Base-by-base conservation (phyloP, 2,888 invertebrate genomes). In the Drosophila leonis region DNA sequence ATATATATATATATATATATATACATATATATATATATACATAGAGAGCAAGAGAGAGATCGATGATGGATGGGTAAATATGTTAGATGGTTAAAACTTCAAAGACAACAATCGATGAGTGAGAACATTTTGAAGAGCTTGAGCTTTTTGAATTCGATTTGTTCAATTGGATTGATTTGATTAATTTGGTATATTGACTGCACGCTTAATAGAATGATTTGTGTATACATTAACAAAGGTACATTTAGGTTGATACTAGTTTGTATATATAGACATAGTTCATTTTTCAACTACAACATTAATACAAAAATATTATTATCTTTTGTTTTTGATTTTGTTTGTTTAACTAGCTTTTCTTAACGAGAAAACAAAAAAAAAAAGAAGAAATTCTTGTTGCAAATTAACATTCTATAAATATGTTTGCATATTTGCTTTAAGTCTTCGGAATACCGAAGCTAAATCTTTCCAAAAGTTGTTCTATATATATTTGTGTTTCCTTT, bases 61-160 rank as follows among this genome's bases (percentile, higher is more conserved):
- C 61, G 29, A 62, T 75, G 48, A 54, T 46, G 42, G 39, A 33
- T 54, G 31, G 46, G 48, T 52, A 42, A 84, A 73, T 65, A 75
- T 72, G 54, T 73, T 82, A 64, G 83, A 84, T 89, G 89, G 84
- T 87, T 83, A 64, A 89, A 85, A 85, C 84, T 85, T 85, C 84
- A 85, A 85, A 85, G 84, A 89, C 84, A 89, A 85, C 84, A 85
- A 85, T 83, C 82, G 84, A 85, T 85, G 84, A 85, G 84, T 85
- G 89, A 80, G 77, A 83, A 79, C 75, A 79, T 77, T 49, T 49
- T 49, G 49, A 80, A 69, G 70, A 87, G 89, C 82, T 86, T 80
- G 88, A 83, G 27, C 69, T 70, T 71, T 71, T 66, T 37, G 49
- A 56, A 66, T 57, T 56, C 55, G 29, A 49, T 69, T 48, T 42